Evolutionary conservation across 1,140 invertebrate species (phyloP), one percentile per base, ranked within the genome.

Genomic region (Goniozus legneri): DNA sequence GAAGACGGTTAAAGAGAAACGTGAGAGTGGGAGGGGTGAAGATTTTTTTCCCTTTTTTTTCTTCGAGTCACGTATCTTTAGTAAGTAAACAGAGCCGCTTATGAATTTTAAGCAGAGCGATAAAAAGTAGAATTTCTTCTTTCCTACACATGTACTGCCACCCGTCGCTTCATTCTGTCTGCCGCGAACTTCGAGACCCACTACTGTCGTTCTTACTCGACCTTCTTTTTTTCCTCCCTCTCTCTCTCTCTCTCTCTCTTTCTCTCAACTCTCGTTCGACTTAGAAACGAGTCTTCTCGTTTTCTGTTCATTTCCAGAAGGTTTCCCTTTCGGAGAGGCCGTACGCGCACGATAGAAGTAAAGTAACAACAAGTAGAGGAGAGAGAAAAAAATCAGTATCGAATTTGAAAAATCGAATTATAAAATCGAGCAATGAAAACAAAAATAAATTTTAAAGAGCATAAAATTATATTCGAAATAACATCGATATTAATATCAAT

Each of bases 31-130:
- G 51, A 50, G 36, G 34, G 44, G 47, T 34, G 46, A n/a, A n/a
- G n/a, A n/a, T n/a, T n/a, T n/a, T n/a, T n/a, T n/a, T n/a, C n/a
- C n/a, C n/a, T n/a, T n/a, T n/a, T n/a, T n/a, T n/a, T n/a, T n/a
- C n/a, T n/a, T n/a, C 50, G 56, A 60, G 52, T 47, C 59, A 60
- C 62, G 65, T 70, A 70, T 71, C 68, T 72, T 69, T 67, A 62
- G 68, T 64, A 65, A 72, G 68, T 69, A 72, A 72, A 72, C 68
- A 72, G 64, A 67, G 57, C 64, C 58, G 40, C 68, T 71, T 69
- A 72, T 72, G 69, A 72, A 72, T 72, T 69, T 72, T 71, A 71
- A 72, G 65, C 62, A 69, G 66, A 55, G 45, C 50, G 52, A 52
- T 48, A 33, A 50, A 48, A 27, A 6, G 4, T 27, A 27, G 24